Conservation (phyloP, 2,888 invertebrate species). For the Acleris literana region DNA sequence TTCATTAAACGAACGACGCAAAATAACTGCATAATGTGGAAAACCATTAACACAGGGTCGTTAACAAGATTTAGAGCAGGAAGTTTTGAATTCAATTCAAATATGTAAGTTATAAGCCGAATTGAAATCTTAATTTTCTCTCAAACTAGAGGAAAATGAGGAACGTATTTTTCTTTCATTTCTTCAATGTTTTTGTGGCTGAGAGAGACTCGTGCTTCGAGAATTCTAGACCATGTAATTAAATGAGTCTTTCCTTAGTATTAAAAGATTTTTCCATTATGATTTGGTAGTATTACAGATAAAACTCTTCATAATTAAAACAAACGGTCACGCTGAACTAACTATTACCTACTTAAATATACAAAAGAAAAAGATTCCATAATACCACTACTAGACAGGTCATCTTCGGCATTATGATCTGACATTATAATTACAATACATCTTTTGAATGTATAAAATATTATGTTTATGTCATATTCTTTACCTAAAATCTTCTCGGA, state of each 20-base stretch:
- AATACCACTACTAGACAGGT: too few species aligned
- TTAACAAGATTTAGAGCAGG: slow-evolving; percentile 3
- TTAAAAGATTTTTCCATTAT: not conserved
- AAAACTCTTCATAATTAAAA: too few species aligned
- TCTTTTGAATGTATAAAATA: too few species aligned
- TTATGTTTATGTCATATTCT: not conserved
- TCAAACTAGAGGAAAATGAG: slow-evolving; percentile 1
- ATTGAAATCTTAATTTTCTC: slow-evolving; percentile 1
- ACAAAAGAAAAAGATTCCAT: too few species aligned
- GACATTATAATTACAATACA: too few species aligned
- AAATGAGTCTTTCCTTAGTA: slow-evolving; percentile 1
- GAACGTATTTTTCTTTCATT: slow-evolving; percentile 24
- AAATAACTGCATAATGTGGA: slow-evolving; percentile 4
- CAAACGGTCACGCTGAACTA: too few species aligned
- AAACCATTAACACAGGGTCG: slow-evolving; percentile 8
- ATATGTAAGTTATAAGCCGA: slow-evolving; percentile 8
- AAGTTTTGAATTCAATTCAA: not conserved
- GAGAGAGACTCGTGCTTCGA: slow-evolving; percentile 2
- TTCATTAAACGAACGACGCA: not conserved
- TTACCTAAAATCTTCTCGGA: not conserved
- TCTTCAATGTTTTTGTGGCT: slow-evolving; percentile 23
- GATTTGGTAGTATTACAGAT: not conserved
- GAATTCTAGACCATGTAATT: slow-evolving; percentile 4
- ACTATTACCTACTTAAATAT: too few species aligned
- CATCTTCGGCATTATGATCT: too few species aligned